These are phyloP conservation scores for Sporophila hypoxantha DNA, from an alignment of 2,113 vertebrate genomes.

Conservation along the genomic window DNA sequence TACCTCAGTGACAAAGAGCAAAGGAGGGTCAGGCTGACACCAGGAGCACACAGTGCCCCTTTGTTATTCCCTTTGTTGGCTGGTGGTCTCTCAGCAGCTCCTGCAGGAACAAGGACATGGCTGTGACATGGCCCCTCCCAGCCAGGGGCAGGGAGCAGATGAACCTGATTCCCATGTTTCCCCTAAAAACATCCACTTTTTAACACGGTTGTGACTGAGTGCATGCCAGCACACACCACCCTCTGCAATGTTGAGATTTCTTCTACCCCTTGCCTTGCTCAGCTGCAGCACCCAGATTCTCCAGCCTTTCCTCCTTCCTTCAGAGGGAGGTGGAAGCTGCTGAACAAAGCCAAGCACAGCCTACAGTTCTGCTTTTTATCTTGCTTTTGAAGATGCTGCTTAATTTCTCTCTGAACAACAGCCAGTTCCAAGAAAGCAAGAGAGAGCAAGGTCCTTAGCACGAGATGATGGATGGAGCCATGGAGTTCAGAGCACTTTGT, in stretches of 20 bases:
- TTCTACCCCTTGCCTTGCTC: neutral
- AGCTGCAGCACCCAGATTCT: neutral
- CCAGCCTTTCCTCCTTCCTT: neutral
- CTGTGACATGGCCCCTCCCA: neutral
- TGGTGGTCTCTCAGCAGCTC: neutral
- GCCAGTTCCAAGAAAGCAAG: slow-evolving; percentile 41
- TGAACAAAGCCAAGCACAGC: neutral
- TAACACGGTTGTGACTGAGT: neutral
- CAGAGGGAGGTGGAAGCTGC: neutral
- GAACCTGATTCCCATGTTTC: neutral
- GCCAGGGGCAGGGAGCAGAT: neutral
- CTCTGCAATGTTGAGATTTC: neutral
- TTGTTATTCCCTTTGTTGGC: neutral
- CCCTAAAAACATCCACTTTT: neutral
- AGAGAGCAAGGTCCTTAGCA: slow-evolving; percentile 36
- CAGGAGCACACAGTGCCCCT: fast-evolving
- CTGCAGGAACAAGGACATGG: neutral
- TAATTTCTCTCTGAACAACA: slow-evolving; percentile 55
- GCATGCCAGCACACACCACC: neutral
- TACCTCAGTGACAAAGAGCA: neutral
- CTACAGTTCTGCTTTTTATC: slow-evolving; percentile 39
- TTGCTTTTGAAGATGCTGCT: slow-evolving; percentile 34
- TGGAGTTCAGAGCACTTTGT: slow-evolving; percentile 35
- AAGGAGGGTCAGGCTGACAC: slow-evolving; percentile 5
- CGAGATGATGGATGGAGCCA: slow-evolving; percentile 54